Evolutionary conservation across 2,113 vertebrate species (phyloP).

Genomic region (Etia nguti): DNA sequence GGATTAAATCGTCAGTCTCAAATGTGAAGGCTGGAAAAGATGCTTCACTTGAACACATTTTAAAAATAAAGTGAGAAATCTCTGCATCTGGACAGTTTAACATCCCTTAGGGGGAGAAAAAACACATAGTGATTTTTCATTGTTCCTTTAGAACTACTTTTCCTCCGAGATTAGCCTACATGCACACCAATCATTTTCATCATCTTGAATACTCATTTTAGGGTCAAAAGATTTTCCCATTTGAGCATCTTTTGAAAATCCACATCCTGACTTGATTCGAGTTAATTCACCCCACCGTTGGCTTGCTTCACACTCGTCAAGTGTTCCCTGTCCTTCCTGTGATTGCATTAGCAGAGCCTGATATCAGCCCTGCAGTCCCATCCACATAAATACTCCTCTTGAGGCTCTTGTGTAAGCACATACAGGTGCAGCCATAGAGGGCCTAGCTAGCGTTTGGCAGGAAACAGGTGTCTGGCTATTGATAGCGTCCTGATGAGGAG

Average conservation of each 20-base stretch:
- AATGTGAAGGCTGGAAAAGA: not conserved
- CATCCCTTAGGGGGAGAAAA: not conserved
- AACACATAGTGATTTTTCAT: not conserved
- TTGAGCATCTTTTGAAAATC: constrained; percentile 53
- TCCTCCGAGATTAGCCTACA: not conserved
- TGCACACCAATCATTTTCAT: constrained; percentile 39
- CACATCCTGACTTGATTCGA: constrained; percentile 61
- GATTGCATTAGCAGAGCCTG: constrained; percentile 61
- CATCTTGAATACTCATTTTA: constrained; percentile 39
- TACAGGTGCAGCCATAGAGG: constrained; percentile 70
- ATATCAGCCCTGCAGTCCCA: constrained; percentile 55
- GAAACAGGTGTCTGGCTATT: constrained; percentile 73
- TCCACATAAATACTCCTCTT: constrained; percentile 55
- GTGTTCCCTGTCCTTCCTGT: constrained; percentile 68
- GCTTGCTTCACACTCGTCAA: constrained; percentile 53
- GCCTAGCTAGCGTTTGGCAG: constrained; percentile 59
- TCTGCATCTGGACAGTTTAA: constrained; percentile 15
- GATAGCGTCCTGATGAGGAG: constrained; percentile 60
- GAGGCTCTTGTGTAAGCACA: constrained; percentile 61
- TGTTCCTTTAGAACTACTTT: constrained; percentile 5
- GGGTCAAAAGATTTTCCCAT: constrained; percentile 53
- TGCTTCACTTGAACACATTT: not conserved
- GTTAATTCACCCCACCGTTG: constrained; percentile 53
- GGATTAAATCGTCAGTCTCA: not conserved
- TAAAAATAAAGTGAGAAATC: not conserved